Conservation (phyloP, 2,888 invertebrate genomes). For the Cantharis rustica region DNA sequence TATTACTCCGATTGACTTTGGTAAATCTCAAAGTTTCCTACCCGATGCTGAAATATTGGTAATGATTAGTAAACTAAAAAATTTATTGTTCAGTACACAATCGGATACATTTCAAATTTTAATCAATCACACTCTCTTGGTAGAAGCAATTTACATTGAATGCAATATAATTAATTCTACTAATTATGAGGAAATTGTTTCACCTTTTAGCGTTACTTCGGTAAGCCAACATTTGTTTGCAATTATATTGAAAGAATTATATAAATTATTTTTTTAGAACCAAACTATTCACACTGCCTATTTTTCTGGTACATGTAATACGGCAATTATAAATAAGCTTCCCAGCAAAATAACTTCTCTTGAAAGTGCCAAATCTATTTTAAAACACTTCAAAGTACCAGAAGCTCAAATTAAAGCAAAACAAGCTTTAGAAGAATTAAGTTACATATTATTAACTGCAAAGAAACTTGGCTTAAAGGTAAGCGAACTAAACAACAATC, state of each 20-base stretch:
- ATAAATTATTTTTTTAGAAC: not conserved
- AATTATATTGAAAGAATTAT: not conserved
- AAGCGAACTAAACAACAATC: not conserved
- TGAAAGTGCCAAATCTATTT: not conserved
- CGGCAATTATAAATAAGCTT: not conserved
- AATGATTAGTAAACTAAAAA: not conserved
- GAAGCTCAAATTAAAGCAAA: not conserved
- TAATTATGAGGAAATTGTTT: not conserved
- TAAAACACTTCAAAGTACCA: not conserved
- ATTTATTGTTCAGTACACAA: not conserved
- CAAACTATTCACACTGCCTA: not conserved
- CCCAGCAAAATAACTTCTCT: not conserved
- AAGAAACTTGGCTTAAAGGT: not conserved
- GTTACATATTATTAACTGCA: not conserved
- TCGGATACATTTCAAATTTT: not conserved
- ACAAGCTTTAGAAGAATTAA: not conserved
- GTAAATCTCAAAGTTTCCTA: not conserved
- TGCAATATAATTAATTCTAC: not conserved
- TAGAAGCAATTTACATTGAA: conserved; percentile 9
- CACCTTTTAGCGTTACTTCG: not conserved
- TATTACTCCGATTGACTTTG: conserved; percentile 66
- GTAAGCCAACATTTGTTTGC: not conserved
- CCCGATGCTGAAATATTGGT: conserved; percentile 11
- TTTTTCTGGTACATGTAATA: not conserved
- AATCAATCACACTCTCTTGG: not conserved